Percentiles rank a stretch among this genome's conserved stretches.
Evolutionary conservation across 1,140 invertebrate genomes (phyloP).

Genomic region (Latrodectus geometricus): DNA sequence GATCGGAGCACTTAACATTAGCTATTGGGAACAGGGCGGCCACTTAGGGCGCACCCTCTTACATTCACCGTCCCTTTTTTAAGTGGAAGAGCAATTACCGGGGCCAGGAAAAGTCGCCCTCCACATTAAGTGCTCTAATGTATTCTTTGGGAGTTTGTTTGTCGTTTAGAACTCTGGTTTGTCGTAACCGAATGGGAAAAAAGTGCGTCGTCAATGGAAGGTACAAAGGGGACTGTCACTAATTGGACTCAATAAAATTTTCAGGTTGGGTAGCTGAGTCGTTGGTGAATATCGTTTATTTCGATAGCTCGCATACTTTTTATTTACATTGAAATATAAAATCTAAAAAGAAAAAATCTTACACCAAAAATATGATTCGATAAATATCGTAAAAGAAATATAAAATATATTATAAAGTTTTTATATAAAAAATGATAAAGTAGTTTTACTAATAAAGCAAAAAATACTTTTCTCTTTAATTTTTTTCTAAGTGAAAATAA

Average conservation of each 20-base stretch:
- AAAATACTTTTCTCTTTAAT: too few species aligned
- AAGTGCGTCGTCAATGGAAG: background rate
- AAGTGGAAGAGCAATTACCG: constrained; percentile 19
- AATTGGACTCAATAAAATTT: background rate
- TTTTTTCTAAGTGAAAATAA: too few species aligned
- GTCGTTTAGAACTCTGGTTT: constrained; percentile 4
- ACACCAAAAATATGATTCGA: too few species aligned
- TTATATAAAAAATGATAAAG: too few species aligned
- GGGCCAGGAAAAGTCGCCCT: constrained; percentile 9
- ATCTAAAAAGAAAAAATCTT: too few species aligned
- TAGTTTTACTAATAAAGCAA: too few species aligned
- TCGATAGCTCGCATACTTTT: too few species aligned
- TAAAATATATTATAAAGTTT: too few species aligned
- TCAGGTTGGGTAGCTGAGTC: background rate
- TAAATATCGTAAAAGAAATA: too few species aligned
- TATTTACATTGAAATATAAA: too few species aligned
- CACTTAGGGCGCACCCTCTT: constrained; percentile 13
- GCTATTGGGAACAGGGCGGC: constrained; percentile 13
- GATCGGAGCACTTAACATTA: constrained; percentile 9
- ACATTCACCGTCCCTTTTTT: background rate
- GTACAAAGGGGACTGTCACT: background rate
- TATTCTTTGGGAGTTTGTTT: constrained; percentile 22
- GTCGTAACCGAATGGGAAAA: constrained; percentile 5
- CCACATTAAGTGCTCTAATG: constrained; percentile 9
- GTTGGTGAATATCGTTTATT: too few species aligned